phyloP scores from a whole-genome alignment of 1,140 invertebrate species.

The Drosophila ironensis region DNA sequence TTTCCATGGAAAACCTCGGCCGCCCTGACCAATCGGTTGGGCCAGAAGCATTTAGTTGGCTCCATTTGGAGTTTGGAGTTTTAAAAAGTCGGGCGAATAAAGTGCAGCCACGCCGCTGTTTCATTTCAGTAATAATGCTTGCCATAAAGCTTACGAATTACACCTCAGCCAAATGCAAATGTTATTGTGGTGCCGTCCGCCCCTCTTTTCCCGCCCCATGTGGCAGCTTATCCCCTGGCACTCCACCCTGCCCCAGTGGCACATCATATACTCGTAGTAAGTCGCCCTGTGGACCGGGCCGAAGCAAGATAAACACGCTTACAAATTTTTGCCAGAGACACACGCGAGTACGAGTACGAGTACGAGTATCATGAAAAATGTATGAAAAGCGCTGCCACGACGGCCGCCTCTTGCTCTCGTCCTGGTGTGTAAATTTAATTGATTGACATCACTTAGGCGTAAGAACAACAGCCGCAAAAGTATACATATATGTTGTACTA shows the following conservation, averaged over 20 bases:
- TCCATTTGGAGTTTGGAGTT: not conserved
- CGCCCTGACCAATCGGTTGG: slow-evolving; percentile 18
- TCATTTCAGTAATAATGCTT: slow-evolving; percentile 22
- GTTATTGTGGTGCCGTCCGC: slow-evolving; percentile 13
- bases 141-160: slow-evolving; percentile 41
- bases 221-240: not conserved
- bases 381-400: slow-evolving; percentile 43
- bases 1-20: too few species aligned
- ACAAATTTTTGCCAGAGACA: slow-evolving; percentile 33
- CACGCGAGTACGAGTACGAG: not conserved
- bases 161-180: slow-evolving; percentile 45
- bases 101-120: slow-evolving; percentile 7
- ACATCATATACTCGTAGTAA: not conserved
- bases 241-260: not conserved
- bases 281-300: slow-evolving; percentile 1
- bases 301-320: slow-evolving; percentile 53
- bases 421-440: slow-evolving; percentile 63
- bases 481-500: not conserved
- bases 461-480: slow-evolving; percentile 12
- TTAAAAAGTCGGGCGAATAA: slow-evolving; percentile 9
- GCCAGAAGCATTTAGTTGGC: slow-evolving; percentile 14
- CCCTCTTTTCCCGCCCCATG: not conserved
- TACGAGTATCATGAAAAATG: slow-evolving; percentile 62
- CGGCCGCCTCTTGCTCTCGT: not conserved
- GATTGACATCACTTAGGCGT: slow-evolving; percentile 71